Evolutionary conservation across 2,888 invertebrate species (phyloP).

Genomic region (Rhyacophila evoluta): DNA sequence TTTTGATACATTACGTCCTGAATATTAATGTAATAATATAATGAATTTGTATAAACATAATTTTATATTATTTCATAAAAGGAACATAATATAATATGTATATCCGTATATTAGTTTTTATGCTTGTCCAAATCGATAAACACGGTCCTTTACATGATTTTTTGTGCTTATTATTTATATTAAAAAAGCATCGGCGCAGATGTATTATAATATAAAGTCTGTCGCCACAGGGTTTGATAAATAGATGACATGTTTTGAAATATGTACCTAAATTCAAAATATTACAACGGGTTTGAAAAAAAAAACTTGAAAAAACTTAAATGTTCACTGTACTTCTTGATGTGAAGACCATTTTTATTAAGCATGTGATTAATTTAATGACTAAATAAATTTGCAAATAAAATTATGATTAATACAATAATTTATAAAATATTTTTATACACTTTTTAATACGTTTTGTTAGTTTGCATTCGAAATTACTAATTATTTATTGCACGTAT

Average conservation of each 20-base stretch:
- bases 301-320: not conserved
- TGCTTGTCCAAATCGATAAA: slow-evolving; percentile 13
- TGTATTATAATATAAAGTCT: slow-evolving; percentile 34
- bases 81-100: not conserved
- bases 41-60: not conserved
- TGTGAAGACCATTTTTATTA: not conserved
- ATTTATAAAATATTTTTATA: not conserved
- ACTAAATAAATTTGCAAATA: not conserved
- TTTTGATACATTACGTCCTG: too few relatives aligned
- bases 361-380: not conserved
- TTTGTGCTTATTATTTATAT: slow-evolving; percentile 14
- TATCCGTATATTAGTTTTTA: not conserved
- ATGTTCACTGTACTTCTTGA: not conserved
- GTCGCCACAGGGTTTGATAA: slow-evolving; percentile 51
- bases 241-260: slow-evolving; percentile 48
- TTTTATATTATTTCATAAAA: too few relatives aligned
- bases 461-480: too few relatives aligned
- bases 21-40: too few relatives aligned
- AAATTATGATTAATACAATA: not conserved
- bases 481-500: too few relatives aligned
- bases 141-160: not conserved
- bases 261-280: slow-evolving; percentile 34
- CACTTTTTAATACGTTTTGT: too few relatives aligned
- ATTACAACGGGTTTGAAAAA: slow-evolving; percentile 14
- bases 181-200: slow-evolving; percentile 42